Evolutionary conservation across 2,113 vertebrate genomes (phyloP), one percentile per base, ranked within the genome.

Genomic region (Ctenodactylus gundi): DNA sequence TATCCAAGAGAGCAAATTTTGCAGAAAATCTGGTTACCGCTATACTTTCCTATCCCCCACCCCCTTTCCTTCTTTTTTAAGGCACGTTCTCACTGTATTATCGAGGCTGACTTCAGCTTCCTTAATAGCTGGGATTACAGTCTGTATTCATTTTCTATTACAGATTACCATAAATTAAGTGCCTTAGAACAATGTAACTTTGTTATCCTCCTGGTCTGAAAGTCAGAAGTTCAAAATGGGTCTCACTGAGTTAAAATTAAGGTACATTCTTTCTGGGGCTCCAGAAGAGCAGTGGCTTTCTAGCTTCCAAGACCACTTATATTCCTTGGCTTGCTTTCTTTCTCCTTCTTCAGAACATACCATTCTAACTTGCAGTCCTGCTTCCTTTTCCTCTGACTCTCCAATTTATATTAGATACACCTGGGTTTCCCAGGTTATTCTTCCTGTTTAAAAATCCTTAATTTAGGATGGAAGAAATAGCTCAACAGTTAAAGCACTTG

Each of bases 391-490:
- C 70, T 84, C 64, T 81, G 49, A 25, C 68, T 67, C 46, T 55
- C 31, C 46, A 7, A 6, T 29, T 25, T 21, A 67, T 46, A 3
- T 36, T 46, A 25, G 68, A 46, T 49, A 41, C 34, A 62, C 4
- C 14, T 13, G 75, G 25, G 51, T 93, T 88, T 58, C 77, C 34
- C 27, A 88, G 83, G 29, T 23, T 86, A 29, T 51, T 68, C 20
- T 85, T 82, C 39, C 92, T 41, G 36, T 70, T 58, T 88, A 80
- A 70, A 75, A 65, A 62, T 57, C 51, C 29, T 96, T 87, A 62
- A 53, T 77, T n/a, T n/a, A n/a, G n/a, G n/a, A n/a, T n/a, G n/a
- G n/a, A n/a, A n/a, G n/a, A n/a, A n/a, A n/a, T n/a, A n/a, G n/a
- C n/a, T n/a, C n/a, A n/a, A n/a, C n/a, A n/a, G n/a, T n/a, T n/a